These are phyloP conservation scores for Papilio machaon DNA, from an alignment of 1,140 invertebrate species.

Conservation along the genomic window DNA sequence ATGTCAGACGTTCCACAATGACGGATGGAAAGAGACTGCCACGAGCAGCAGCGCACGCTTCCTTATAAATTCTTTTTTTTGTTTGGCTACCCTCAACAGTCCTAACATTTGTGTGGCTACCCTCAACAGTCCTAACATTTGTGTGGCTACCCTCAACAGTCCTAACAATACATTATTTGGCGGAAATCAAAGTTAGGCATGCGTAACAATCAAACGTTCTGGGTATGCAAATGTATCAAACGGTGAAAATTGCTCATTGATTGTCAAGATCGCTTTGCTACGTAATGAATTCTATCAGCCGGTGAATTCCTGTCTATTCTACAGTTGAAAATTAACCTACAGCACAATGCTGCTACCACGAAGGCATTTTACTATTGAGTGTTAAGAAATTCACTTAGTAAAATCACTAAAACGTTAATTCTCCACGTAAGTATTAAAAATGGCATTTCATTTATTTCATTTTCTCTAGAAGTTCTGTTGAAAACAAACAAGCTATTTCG, in stretches of 20 bases:
- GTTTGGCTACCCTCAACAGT: too few species aligned
- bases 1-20: too few species aligned
- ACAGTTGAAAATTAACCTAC: not conserved
- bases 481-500: conserved; percentile 15
- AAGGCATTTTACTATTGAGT: too few species aligned
- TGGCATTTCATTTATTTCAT: not conserved
- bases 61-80: too few species aligned
- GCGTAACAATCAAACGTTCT: not conserved
- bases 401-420: not conserved
- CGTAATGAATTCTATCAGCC: not conserved
- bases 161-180: not conserved
- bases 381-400: too few species aligned
- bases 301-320: not conserved
- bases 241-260: not conserved
- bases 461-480: not conserved
- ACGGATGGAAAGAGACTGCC: too few species aligned
- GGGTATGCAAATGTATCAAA: not conserved
- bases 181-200: not conserved
- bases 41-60: too few species aligned
- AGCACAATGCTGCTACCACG: too few species aligned
- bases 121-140: too few species aligned
- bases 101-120: too few species aligned
- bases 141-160: too few species aligned
- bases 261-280: not conserved
- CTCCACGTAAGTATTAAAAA: not conserved